Evolutionary conservation across 2,113 vertebrate genomes (phyloP).

Genomic region (Brienomyrus brachyistius): DNA sequence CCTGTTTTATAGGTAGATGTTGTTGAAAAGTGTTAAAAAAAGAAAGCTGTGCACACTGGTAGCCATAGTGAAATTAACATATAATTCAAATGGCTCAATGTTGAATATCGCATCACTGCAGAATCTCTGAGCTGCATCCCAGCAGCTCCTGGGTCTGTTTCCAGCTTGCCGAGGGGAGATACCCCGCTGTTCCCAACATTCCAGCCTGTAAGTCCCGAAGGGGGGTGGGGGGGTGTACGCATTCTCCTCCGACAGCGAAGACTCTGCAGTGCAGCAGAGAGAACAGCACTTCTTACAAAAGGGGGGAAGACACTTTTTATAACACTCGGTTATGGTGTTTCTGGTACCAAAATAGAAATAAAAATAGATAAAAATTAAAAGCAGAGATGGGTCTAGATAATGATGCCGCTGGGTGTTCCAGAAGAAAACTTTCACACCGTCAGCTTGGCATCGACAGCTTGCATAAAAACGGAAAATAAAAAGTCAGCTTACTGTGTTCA

Average conservation of each 20-base stretch:
- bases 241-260: background rate
- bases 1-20: background rate
- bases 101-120: background rate
- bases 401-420: background rate
- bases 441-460: background rate
- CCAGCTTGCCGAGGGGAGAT: background rate
- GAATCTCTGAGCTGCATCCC: background rate
- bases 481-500: background rate
- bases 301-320: background rate
- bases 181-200: background rate
- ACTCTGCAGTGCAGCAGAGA: background rate
- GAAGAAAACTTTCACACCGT: background rate
- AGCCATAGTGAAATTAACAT: background rate
- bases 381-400: background rate
- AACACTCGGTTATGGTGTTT: background rate
- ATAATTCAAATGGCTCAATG: background rate
- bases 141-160: background rate
- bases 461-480: background rate
- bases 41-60: background rate
- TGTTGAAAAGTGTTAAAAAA: background rate
- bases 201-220: background rate
- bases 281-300: background rate
- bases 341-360: background rate
- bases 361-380: background rate
- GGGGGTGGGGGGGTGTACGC: background rate